Evolutionary conservation across 2,888 invertebrate species (phyloP).

Genomic region (Drepana falcataria): DNA sequence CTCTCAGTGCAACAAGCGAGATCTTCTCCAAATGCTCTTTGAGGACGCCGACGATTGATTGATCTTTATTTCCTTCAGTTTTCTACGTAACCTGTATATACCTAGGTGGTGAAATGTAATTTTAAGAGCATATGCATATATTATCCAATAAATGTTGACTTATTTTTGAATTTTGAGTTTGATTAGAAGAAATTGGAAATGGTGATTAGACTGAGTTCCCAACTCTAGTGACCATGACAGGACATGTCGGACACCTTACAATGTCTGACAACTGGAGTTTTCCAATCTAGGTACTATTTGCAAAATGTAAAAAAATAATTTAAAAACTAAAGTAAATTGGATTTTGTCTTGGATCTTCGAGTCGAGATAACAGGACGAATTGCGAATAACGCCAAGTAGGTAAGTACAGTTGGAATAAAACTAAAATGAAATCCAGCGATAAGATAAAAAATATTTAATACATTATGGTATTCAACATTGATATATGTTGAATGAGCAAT

Average conservation of each 20-base stretch:
- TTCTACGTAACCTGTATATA: neutral
- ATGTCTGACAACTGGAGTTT: too few species aligned
- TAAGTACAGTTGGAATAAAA: too few species aligned
- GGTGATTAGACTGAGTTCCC: too few species aligned
- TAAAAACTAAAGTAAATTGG: too few species aligned
- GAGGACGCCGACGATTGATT: slow-evolving; percentile 80
- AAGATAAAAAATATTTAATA: neutral
- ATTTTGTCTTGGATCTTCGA: too few species aligned
- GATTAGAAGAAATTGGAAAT: neutral
- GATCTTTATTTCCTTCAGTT: neutral
- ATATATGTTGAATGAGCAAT: neutral
- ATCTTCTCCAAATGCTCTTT: slow-evolving; percentile 88
- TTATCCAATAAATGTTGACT: neutral
- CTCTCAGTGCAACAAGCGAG: slow-evolving; percentile 84
- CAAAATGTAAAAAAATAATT: too few species aligned
- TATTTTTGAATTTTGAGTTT: neutral
- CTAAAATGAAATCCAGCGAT: neutral
- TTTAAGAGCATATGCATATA: neutral
- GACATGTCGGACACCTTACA: too few species aligned
- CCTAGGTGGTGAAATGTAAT: neutral
- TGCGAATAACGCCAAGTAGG: too few species aligned
- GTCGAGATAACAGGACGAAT: too few species aligned
- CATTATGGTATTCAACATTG: neutral
- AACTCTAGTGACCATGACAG: too few species aligned
- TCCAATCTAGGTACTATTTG: too few species aligned